Conservation (phyloP, 2,113 vertebrate genomes). For the Cichladusa arquata region DNA sequence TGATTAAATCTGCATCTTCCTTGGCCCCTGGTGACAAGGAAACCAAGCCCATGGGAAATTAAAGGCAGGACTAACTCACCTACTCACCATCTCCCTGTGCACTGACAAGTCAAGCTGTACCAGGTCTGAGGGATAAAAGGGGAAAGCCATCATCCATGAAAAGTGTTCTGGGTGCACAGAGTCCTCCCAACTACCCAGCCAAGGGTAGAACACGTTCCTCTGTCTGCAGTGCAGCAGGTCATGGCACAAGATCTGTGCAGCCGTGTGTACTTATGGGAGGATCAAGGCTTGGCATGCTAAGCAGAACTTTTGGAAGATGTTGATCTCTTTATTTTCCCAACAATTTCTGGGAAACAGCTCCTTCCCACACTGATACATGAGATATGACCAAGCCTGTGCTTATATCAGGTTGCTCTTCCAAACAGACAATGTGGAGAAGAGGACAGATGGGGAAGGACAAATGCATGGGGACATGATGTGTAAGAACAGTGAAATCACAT, state of each 20-base stretch:
- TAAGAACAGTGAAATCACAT: conserved; percentile 62
- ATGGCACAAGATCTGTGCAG: neutral
- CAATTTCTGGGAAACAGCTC: neutral
- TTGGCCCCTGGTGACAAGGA: neutral
- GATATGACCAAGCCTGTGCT: neutral
- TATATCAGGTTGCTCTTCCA: neutral
- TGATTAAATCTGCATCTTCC: neutral
- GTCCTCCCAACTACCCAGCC: fast-evolving
- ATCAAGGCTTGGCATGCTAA: neutral
- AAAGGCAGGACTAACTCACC: neutral
- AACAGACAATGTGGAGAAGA: neutral
- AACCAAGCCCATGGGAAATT: fast-evolving
- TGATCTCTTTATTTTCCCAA: neutral
- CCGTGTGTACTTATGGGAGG: neutral
- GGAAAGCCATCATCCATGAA: neutral
- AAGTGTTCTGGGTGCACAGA: neutral
- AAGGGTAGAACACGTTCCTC: neutral
- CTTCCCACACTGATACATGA: neutral
- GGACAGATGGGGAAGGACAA: neutral
- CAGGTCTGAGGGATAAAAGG: neutral
- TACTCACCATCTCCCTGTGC: neutral
- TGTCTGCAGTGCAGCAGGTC: neutral
- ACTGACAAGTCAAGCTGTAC: neutral
- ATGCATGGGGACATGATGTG: fast-evolving
- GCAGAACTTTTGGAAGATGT: neutral